Evolutionary conservation across 2,113 vertebrate species (phyloP), one percentile per base, ranked within the genome.

Genomic region (Sapayoa aenigma): DNA sequence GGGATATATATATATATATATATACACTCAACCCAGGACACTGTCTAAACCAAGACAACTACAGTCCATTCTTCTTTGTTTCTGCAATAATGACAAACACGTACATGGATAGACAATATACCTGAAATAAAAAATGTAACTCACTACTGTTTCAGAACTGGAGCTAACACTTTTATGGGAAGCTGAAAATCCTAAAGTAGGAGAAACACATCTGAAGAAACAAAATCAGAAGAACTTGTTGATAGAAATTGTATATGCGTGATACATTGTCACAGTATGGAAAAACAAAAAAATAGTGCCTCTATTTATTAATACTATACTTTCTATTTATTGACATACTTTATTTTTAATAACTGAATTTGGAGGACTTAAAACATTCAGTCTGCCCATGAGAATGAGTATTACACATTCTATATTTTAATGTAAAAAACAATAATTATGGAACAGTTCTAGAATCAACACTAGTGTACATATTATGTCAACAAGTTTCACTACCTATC

Each of bases 61-160:
- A 47, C 21, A 87, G 49, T 50, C 33, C 58, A 75, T 88, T 95
- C 95, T 59, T 62, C 62, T 85, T 84, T 93, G 31, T 90, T 87
- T 85, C 59, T 93, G 31, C 76, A 94, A 84, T 89, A 94, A 94
- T 42, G 62, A 53, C 22, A 91, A 83, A 93, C 28, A 89, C 7
- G 23, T 75, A 77, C 59, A 86, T 71, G n/a, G 56, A 85, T 31
- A 92, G 71, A 93, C 24, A 85, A 42, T 68, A 73, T 35, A 18
- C 22, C 63, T 58, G 66, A 87, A 91, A 94, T 60, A 55, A 93
- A 84, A 96, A 95, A 44, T 56, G 15, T 28, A 74, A 55, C 28
- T 62, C 71, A 87, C 75, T 69, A 63, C 17, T 47, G 15, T 75
- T 93, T 75, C 68, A 83, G 58, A 92, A 91, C 56, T 21, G 62